phyloP scores from a whole-genome alignment of 2,797 vertebrate species.

The Sternotherus odoratus region DNA sequence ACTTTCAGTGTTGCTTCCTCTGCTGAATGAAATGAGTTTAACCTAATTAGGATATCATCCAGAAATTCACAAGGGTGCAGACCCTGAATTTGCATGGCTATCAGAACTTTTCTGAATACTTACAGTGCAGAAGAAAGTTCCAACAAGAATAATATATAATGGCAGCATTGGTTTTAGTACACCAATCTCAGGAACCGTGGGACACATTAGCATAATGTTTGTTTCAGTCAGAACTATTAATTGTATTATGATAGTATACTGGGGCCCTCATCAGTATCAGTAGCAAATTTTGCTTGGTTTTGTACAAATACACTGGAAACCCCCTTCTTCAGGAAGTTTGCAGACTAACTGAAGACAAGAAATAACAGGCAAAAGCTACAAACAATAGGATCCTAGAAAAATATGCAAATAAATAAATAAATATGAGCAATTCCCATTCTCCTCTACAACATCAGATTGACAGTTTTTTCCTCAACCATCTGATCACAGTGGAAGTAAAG shows the following conservation, averaged over 20 bases:
- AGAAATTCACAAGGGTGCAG: not conserved
- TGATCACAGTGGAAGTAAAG: not conserved
- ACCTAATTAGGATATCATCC: not conserved
- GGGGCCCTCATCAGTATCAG: not conserved
- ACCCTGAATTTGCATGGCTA: not conserved
- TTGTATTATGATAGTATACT: not conserved
- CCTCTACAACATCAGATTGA: not conserved
- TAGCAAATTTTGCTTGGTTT: constrained; percentile 10
- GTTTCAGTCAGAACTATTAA: not conserved
- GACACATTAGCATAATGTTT: not conserved
- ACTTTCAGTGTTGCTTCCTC: not conserved
- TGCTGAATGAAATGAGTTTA: not conserved
- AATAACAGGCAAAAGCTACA: constrained; percentile 19
- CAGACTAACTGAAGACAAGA: not conserved
- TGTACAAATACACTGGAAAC: not conserved
- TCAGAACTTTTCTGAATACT: not conserved
- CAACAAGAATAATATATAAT: not conserved
- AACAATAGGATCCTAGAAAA: not conserved
- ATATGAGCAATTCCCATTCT: not conserved
- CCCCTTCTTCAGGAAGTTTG: not conserved
- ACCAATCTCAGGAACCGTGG: not conserved
- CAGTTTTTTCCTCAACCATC: constrained; percentile 1
- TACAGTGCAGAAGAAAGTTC: not conserved
- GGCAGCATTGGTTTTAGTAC: not conserved
- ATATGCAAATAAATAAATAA: not conserved